A percentile compares a stretch with the other conserved stretches of the same genome.
These are phyloP conservation scores for Theodoxus fluviatilis DNA, from an alignment of 2,888 invertebrate species.

Conservation along the genomic window DNA sequence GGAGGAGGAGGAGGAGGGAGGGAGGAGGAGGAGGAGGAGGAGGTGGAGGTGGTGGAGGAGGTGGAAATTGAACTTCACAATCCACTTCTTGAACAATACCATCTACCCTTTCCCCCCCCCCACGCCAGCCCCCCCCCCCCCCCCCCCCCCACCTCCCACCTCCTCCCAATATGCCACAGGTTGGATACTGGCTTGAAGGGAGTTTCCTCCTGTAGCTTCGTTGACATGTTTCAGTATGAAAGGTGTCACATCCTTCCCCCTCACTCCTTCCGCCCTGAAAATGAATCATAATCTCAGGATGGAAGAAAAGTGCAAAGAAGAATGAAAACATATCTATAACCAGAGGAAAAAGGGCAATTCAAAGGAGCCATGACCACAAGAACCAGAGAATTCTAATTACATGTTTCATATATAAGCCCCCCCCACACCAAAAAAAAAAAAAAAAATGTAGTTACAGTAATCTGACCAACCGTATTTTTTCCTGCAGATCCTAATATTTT, in stretches of 20 bases:
- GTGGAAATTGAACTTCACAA: not conserved
- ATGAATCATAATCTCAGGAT: not conserved
- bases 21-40: not conserved
- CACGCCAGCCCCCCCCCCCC: not conserved
- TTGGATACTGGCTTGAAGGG: conserved; percentile 83
- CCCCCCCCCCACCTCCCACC: not conserved
- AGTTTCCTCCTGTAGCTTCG: conserved; percentile 81
- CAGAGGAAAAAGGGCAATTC: too few relatives aligned
- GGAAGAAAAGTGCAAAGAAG: too few relatives aligned
- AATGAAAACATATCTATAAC: too few relatives aligned
- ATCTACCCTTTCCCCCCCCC: not conserved
- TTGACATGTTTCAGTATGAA: conserved; percentile 83
- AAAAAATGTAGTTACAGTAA: too few relatives aligned
- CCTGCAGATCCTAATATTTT: too few relatives aligned
- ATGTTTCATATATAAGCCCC: too few relatives aligned
- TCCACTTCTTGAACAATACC: not conserved
- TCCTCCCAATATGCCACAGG: too few relatives aligned
- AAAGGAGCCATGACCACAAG: too few relatives aligned
- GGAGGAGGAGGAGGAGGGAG: not conserved
- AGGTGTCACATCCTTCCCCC: conserved; percentile 91
- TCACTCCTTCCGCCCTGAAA: conserved; percentile 68
- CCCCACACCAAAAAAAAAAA: too few relatives aligned
- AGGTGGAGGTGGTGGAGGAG: not conserved
- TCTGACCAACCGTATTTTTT: too few relatives aligned
- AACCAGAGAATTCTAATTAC: too few relatives aligned